A percentile compares a stretch with the other conserved stretches of the same genome.
These are phyloP conservation scores for Leguminivora glycinivorella DNA, from an alignment of 1,140 invertebrate genomes.

Conservation along the genomic window DNA sequence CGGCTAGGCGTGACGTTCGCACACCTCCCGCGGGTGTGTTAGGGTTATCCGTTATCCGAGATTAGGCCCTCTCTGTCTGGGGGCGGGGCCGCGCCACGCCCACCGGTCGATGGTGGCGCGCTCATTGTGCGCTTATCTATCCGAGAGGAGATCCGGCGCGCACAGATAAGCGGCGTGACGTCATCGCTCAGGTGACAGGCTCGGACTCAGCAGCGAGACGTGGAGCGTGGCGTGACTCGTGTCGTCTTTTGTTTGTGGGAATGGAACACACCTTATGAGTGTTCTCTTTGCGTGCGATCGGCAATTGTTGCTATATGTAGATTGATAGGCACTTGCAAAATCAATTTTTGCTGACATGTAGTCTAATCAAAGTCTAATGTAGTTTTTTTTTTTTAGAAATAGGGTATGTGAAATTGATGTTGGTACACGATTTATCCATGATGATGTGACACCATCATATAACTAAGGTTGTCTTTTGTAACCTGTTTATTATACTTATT, in stretches of 20 bases:
- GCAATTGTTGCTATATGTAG: conserved; percentile 25
- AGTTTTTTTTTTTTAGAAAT: too few species aligned
- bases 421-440: too few species aligned
- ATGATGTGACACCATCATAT: too few species aligned
- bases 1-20: conserved; percentile 60
- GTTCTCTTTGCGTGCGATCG: conserved; percentile 33
- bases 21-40: conserved; percentile 64
- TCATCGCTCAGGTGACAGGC: conserved; percentile 32
- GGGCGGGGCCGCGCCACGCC: conserved; percentile 70
- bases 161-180: conserved; percentile 65
- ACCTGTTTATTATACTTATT: too few species aligned
- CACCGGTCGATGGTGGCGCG: conserved; percentile 70
- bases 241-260: conserved; percentile 14
- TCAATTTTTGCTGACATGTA: too few species aligned
- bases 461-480: too few species aligned
- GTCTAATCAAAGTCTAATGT: too few species aligned
- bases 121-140: conserved; percentile 70
- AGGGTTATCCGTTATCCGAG: conserved; percentile 74
- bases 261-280: not conserved
- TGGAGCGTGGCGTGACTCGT: conserved; percentile 31
- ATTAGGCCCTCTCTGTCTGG: conserved; percentile 67
- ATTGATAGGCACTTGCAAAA: not conserved
- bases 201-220: conserved; percentile 45
- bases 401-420: too few species aligned
- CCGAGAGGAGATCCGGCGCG: conserved; percentile 68